Evolutionary conservation across 64 coral and sea anemone genomes (phyloP).

Genomic region (Catalaphyllia jardinei): DNA sequence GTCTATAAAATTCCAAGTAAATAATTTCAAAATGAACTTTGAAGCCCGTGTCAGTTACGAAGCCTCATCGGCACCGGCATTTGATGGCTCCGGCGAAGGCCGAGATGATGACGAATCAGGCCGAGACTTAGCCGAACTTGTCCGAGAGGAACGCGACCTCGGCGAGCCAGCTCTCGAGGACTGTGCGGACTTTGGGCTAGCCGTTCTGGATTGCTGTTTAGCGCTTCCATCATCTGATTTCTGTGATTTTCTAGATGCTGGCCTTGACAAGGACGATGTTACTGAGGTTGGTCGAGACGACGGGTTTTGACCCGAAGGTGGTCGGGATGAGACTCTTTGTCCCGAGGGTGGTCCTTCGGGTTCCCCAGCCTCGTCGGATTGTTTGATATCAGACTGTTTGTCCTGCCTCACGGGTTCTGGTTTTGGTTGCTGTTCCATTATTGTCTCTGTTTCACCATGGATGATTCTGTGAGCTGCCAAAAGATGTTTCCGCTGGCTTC

Average conservation of each 20-base stretch:
- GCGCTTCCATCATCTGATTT: conserved; percentile 38
- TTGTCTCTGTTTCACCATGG: conserved; percentile 55
- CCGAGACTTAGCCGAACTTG: conserved; percentile 69
- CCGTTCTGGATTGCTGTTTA: conserved; percentile 44
- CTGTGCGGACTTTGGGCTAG: conserved; percentile 45
- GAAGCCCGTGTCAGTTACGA: neutral
- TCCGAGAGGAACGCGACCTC: conserved; percentile 35
- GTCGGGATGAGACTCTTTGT: conserved; percentile 33
- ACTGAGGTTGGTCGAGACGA: neutral
- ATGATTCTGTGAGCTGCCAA: conserved; percentile 96
- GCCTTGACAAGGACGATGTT: conserved; percentile 11
- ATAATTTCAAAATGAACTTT: too few relatives aligned
- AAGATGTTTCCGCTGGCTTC: conserved; percentile 91
- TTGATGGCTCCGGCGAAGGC: conserved; percentile 59
- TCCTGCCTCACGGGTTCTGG: conserved; percentile 48
- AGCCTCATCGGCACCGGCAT: neutral
- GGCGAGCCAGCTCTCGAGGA: conserved; percentile 59
- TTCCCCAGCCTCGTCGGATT: conserved; percentile 5
- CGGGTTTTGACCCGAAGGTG: conserved; percentile 8
- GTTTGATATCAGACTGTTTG: neutral
- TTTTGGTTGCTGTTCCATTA: conserved; percentile 69
- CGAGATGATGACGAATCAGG: conserved; percentile 62
- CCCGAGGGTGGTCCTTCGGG: conserved; percentile 33
- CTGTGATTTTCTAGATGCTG: conserved; percentile 34
- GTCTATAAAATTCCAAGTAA: too few relatives aligned